Percentiles rank a stretch among this genome's conserved stretches.
phyloP scores from a whole-genome alignment of 2,113 vertebrate species.

The Calypte anna region DNA sequence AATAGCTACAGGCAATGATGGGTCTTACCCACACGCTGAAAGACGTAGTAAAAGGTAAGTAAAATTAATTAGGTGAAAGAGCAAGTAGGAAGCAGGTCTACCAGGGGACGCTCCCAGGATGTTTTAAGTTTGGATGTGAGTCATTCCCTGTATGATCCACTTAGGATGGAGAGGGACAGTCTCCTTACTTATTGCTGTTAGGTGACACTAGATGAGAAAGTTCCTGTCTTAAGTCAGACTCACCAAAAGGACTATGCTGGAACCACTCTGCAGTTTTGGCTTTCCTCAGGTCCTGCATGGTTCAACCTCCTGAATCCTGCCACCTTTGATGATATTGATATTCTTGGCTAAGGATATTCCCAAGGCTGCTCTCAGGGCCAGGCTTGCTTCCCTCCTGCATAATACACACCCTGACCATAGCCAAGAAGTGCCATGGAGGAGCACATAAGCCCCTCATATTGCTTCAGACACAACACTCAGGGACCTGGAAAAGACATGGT shows the following conservation, averaged over 20 bases:
- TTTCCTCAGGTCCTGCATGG: not conserved
- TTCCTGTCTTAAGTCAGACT: not conserved
- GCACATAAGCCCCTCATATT: not conserved
- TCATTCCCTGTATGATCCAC: not conserved
- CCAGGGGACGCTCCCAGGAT: not conserved
- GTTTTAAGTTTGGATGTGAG: not conserved
- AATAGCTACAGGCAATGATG: not conserved
- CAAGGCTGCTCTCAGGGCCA: not conserved
- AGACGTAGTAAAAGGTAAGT: not conserved
- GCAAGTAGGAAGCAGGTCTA: not conserved
- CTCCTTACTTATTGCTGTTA: not conserved
- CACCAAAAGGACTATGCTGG: not conserved
- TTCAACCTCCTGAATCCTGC: not conserved
- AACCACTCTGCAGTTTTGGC: not conserved
- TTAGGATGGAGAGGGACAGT: not conserved
- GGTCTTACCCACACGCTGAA: not conserved
- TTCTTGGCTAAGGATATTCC: not conserved
- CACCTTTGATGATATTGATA: not conserved
- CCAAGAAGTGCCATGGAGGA: not conserved
- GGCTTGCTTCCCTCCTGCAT: not conserved
- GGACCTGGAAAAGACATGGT: not conserved
- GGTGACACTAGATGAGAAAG: not conserved
- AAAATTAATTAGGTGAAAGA: not conserved
- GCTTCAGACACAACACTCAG: not conserved
- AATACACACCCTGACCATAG: not conserved